Percentiles rank a stretch among this genome's conserved stretches.
phyloP scores from a whole-genome alignment of 2,113 vertebrate species.

The Phylloscopus trochilus region DNA sequence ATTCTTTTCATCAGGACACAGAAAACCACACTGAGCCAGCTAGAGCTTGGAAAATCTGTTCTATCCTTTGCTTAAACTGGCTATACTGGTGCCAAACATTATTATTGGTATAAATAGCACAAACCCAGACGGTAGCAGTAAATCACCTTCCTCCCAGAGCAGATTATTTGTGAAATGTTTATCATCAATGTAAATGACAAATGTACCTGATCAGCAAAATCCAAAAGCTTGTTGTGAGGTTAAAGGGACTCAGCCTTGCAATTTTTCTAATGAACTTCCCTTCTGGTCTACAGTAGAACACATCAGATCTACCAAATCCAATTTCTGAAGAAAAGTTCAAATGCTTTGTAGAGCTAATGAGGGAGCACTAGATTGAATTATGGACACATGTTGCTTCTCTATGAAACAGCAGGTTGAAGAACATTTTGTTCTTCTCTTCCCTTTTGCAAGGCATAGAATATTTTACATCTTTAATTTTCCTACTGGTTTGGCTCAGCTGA shows the following conservation, averaged over 20 bases:
- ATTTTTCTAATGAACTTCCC: constrained; percentile 31
- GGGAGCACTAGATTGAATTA: background rate
- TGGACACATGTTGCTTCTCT: background rate
- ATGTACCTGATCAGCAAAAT: constrained; percentile 35
- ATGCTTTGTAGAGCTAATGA: background rate
- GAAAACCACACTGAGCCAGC: background rate
- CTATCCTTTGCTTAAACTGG: background rate
- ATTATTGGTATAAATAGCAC: constrained; percentile 36
- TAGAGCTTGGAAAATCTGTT: background rate
- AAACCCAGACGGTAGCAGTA: constrained; percentile 22
- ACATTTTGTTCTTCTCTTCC: background rate
- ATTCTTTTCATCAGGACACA: background rate
- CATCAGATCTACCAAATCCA: background rate
- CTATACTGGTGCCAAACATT: background rate
- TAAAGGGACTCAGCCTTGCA: background rate
- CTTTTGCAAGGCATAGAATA: background rate
- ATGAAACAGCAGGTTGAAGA: background rate
- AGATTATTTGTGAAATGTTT: constrained; percentile 38
- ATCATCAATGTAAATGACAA: constrained; percentile 16
- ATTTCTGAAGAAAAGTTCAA: constrained; percentile 3
- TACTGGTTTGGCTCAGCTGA: background rate
- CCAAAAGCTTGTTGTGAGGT: background rate
- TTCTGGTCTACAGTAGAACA: background rate
- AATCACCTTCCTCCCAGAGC: constrained; percentile 17
- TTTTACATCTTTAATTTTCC: background rate